Base-by-base conservation (phyloP, 2,888 invertebrate species). In the Plagodis dolabraria region DNA sequence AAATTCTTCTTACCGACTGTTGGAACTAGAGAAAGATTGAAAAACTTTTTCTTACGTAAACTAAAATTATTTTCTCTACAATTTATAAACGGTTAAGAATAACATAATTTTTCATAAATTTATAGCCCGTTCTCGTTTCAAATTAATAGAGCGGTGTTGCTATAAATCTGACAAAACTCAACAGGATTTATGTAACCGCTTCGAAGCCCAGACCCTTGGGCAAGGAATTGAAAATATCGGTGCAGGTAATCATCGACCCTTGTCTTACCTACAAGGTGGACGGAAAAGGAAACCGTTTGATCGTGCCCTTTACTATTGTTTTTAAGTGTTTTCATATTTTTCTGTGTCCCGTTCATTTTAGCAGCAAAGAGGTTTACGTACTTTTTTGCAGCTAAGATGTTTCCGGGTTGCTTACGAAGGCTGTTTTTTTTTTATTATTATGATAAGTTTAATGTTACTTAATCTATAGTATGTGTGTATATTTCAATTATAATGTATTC, bases 181-280 rank as follows among this genome's bases (percentile, higher is more conserved):
- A 59, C 62, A 69, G 64, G 74, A 82, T 83, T 82, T 81, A 84
- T 82, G 71, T 67, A 60, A 70, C 76, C 69, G 70, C 67, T 62
- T 57, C 56, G 33, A 43, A 33, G 57, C 55, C 47, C 38, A 47
- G 46, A 43, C 63, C 57, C 52, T 51, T 58, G 64, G 67, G 65
- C 63, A 68, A 61, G 64, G 71, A 77, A 77, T 74, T 74, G 72
- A 71, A 74, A 70, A 69, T 68, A 72, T 70, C 69, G 69, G 67
- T 70, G 67, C 65, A 72, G 64, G 68, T 65, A 72, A 76, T 73
- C 60, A 56, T 58, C 57, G 53, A 68, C 63, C 67, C 66, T 68
- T 65, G 57, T 65, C 58, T 57, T 60, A 64, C 62, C 57, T 68
- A 64, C 67, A 55, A 62, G 62, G 52, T 36, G 53, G 61, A 60